Evolutionary conservation across 1,140 invertebrate genomes (phyloP), one percentile per base, ranked within the genome.

Genomic region (Camponotus floridanus): DNA sequence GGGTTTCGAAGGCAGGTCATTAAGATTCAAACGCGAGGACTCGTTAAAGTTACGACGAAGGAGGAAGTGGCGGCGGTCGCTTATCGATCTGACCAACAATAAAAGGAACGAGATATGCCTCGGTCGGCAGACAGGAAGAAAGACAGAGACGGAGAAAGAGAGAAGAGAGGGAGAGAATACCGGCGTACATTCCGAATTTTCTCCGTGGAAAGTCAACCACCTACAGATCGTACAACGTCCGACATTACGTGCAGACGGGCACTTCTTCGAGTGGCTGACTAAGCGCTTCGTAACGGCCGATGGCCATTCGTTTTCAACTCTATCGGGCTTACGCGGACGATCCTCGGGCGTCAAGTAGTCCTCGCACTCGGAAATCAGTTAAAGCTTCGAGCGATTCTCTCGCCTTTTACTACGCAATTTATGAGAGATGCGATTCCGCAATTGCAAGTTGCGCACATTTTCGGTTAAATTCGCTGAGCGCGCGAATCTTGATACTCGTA

Each of bases 191-290:
- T 81, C 84, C 76, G 71, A 88, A 89, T 86, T 89, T 89, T 80
- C 79, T 83, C 65, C 62, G 48, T 65, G 31, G 48, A 62, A 71
- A 81, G 70, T 86, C 76, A 65, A 79, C 80, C 86, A 88, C 55
- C 87, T 51, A 76, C 57, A 48, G 57, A 65, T 42, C 76, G 87
- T 88, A 74, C 81, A 76, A 85, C 80, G 74, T 85, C 62, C 80
- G 86, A 88, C 88, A 92, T 93, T 92, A 92, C 88, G 90, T 88
- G 91, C 91, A 92, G 90, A 73, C 89, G 88, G 88, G 76, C 87
- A 88, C 76, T 87, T 90, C 76, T 33, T 91, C 86, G 86, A 92
- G 88, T 90, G 80, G 92, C 92, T 92, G 92, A 93, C 91, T 92
- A 92, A 92, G 92, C 92, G 73, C 57, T 83, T 87, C 87, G 74